These are phyloP conservation scores for Diplogasteroides magnus DNA, from an alignment of 1,140 invertebrate genomes.

Conservation along the genomic window DNA sequence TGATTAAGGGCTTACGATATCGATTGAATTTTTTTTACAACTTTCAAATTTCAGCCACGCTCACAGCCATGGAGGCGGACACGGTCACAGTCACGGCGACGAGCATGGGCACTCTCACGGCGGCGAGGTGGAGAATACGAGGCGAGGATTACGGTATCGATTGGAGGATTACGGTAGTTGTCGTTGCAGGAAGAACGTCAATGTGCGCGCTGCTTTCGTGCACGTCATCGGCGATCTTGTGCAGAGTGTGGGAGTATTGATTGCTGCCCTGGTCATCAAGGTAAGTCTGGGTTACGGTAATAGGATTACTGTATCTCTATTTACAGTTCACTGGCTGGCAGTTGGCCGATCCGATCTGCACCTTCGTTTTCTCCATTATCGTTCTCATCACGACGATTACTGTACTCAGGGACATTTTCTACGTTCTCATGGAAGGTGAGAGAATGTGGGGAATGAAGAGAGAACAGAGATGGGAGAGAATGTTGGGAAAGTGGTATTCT, in stretches of 20 bases:
- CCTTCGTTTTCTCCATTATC: slow-evolving; percentile 87
- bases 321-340: slow-evolving; percentile 69
- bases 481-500: no score
- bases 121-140: neutral
- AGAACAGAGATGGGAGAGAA: no score
- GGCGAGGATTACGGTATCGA: neutral
- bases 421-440: slow-evolving; percentile 79
- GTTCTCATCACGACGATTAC: slow-evolving; percentile 86
- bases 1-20: neutral
- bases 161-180: neutral
- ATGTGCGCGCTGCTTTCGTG: slow-evolving; percentile 88
- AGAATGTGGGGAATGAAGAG: no score
- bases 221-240: slow-evolving; percentile 93
- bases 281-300: neutral
- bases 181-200: slow-evolving; percentile 68
- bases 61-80: neutral
- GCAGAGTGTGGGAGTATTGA: slow-evolving; percentile 85
- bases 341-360: slow-evolving; percentile 93
- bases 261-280: slow-evolving; percentile 88
- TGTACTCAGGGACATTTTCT: slow-evolving; percentile 82
- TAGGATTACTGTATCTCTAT: neutral
- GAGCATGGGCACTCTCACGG: slow-evolving; percentile 16
- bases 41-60: neutral
- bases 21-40: neutral
- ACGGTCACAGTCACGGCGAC: neutral